Conservation (phyloP, 1,140 invertebrate genomes). For the Drosophila ironensis region DNA sequence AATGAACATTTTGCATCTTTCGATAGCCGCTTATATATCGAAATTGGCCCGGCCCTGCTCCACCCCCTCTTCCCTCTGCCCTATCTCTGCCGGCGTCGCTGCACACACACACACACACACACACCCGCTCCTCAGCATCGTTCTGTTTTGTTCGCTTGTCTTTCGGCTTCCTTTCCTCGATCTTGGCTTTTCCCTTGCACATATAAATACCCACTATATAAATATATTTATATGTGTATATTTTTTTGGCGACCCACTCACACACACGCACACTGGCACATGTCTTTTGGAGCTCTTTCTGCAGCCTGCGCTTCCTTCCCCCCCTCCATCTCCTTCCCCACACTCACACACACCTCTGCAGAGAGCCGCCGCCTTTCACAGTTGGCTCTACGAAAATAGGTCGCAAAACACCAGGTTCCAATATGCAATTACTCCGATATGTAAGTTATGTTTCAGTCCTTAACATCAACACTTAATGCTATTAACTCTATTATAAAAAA, state of each 20-base stretch:
- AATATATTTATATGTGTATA: too few relatives aligned
- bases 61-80: too few relatives aligned
- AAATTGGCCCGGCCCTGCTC: constrained; percentile 46
- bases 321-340: too few relatives aligned
- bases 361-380: too few relatives aligned
- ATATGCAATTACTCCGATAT: too few relatives aligned
- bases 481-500: too few relatives aligned
- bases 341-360: too few relatives aligned
- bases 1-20: constrained; percentile 79
- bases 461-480: too few relatives aligned
- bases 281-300: constrained; percentile 42
- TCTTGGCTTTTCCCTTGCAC: constrained; percentile 20
- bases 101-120: constrained; percentile 15
- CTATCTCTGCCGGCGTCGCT: constrained; percentile 16
- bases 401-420: too few relatives aligned
- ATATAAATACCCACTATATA: too few relatives aligned
- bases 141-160: constrained; percentile 48
- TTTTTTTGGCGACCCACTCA: constrained; percentile 55
- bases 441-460: too few relatives aligned
- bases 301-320: constrained; percentile 54
- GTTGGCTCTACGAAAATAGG: too few relatives aligned
- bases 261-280: constrained; percentile 13
- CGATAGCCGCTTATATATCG: constrained; percentile 71
- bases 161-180: constrained; percentile 38
- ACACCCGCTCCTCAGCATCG: constrained; percentile 61